phyloP scores from a whole-genome alignment of 1,140 invertebrate genomes.

The Dinoponera quadriceps region DNA sequence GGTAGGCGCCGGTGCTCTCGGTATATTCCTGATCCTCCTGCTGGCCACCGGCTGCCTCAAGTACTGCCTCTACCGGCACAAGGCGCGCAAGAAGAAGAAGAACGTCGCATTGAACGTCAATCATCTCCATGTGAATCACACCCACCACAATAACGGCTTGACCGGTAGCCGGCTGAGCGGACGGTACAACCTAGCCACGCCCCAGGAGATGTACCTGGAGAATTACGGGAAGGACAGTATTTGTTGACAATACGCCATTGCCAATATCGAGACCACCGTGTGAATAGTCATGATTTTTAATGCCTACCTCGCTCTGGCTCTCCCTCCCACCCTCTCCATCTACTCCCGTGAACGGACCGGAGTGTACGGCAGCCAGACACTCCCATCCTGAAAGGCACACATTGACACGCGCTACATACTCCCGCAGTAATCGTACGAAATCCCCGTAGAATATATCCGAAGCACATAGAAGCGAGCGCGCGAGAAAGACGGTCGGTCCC shows the following conservation, averaged over 20 bases:
- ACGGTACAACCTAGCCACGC: slow-evolving; percentile 85
- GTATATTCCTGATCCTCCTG: slow-evolving; percentile 86
- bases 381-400: slow-evolving; percentile 17
- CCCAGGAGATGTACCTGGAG: slow-evolving; percentile 87
- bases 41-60: slow-evolving; percentile 89
- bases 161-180: slow-evolving; percentile 79
- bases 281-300: slow-evolving; percentile 80
- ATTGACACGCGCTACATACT: slow-evolving; percentile 23
- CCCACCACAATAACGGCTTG: slow-evolving; percentile 84
- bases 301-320: slow-evolving; percentile 73
- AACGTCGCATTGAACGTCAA: slow-evolving; percentile 86
- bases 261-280: slow-evolving; percentile 88
- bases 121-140: slow-evolving; percentile 87
- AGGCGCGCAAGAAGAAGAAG: slow-evolving; percentile 88
- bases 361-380: slow-evolving; percentile 56
- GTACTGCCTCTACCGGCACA: slow-evolving; percentile 87
- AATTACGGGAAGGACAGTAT: slow-evolving; percentile 90
- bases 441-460: slow-evolving; percentile 68
- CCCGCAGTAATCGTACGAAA: slow-evolving; percentile 70
- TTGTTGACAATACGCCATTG: slow-evolving; percentile 90
- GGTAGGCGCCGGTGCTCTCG: slow-evolving; percentile 87
- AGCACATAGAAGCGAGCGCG: slow-evolving; percentile 62
- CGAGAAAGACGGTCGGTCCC: background rate
- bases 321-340: background rate
- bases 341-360: slow-evolving; percentile 32